phyloP scores from a whole-genome alignment of 2,797 vertebrate species.

The Enteromius argenteus region DNA sequence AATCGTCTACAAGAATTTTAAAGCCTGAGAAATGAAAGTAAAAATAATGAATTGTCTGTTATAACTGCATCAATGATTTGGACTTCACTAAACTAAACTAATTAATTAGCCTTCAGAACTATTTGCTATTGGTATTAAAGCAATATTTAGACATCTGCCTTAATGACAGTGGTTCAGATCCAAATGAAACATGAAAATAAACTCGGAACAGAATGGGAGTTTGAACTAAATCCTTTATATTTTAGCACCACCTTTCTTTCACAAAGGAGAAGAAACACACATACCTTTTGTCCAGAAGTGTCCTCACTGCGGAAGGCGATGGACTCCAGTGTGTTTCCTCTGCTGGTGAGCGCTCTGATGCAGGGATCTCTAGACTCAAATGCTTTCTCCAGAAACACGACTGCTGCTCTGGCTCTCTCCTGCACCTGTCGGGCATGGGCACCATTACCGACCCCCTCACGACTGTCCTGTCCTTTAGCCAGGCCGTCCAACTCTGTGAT shows the following conservation, averaged over 20 bases:
- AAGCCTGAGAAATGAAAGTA: too few species aligned
- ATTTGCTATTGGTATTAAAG: too few species aligned
- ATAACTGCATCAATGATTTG: too few species aligned
- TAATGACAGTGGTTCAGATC: background rate
- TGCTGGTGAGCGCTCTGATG: slow-evolving; percentile 92
- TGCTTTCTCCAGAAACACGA: slow-evolving; percentile 89
- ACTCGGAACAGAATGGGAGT: background rate
- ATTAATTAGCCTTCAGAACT: too few species aligned
- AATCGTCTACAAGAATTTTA: too few species aligned
- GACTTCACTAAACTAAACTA: too few species aligned
- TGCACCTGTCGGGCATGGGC: slow-evolving; percentile 89
- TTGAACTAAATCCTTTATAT: too few species aligned
- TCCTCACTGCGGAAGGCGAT: slow-evolving; percentile 98
- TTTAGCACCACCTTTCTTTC: background rate
- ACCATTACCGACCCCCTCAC: slow-evolving; percentile 61
- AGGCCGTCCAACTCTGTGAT: slow-evolving; percentile 97
- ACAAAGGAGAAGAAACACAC: background rate
- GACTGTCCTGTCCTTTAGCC: slow-evolving; percentile 92
- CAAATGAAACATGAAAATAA: background rate
- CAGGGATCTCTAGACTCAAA: slow-evolving; percentile 91
- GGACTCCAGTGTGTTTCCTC: slow-evolving; percentile 95
- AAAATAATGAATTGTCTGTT: too few species aligned
- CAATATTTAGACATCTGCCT: background rate
- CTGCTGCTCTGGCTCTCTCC: slow-evolving; percentile 90
- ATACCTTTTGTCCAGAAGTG: slow-evolving; percentile 94